Conservation (phyloP, 2,888 invertebrate genomes). For the Eilema griseolum region DNA sequence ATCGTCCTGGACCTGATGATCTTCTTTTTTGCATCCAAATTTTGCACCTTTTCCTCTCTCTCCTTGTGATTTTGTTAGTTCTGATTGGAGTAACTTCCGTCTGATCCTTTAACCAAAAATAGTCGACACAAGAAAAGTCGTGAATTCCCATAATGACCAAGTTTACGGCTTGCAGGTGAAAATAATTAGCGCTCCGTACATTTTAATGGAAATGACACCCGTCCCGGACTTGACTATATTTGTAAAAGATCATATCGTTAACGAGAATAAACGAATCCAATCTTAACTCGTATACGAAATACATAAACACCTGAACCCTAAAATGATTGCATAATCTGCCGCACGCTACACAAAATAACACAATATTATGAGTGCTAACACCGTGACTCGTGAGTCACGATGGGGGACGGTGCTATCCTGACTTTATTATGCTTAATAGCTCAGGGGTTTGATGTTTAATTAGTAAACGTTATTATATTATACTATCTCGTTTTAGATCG, state of each 20-base stretch:
- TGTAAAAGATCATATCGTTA: background rate
- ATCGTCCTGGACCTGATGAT: background rate
- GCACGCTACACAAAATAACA: slow-evolving; percentile 16
- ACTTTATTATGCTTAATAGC: slow-evolving; percentile 48
- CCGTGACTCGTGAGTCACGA: slow-evolving; percentile 49
- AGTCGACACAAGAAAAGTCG: too few species aligned
- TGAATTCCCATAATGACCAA: background rate
- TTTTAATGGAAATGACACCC: too few species aligned
- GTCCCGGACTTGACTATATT: too few species aligned
- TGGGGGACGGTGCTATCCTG: slow-evolving; percentile 38
- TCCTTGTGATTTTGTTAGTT: background rate
- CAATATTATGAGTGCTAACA: slow-evolving; percentile 35
- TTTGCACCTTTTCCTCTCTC: too few species aligned
- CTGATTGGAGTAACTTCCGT: background rate
- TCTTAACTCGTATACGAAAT: background rate
- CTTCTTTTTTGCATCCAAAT: background rate
- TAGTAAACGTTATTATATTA: slow-evolving; percentile 42
- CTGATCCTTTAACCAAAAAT: too few species aligned
- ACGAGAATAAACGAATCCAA: background rate
- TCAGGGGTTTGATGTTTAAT: slow-evolving; percentile 45
- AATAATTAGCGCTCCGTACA: too few species aligned
- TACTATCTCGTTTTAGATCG: slow-evolving; percentile 31
- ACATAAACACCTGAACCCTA: slow-evolving; percentile 14
- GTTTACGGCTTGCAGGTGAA: too few species aligned
- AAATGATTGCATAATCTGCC: slow-evolving; percentile 11